Base-by-base conservation (phyloP, 2,888 invertebrate genomes). In the Acronicta leporina region DNA sequence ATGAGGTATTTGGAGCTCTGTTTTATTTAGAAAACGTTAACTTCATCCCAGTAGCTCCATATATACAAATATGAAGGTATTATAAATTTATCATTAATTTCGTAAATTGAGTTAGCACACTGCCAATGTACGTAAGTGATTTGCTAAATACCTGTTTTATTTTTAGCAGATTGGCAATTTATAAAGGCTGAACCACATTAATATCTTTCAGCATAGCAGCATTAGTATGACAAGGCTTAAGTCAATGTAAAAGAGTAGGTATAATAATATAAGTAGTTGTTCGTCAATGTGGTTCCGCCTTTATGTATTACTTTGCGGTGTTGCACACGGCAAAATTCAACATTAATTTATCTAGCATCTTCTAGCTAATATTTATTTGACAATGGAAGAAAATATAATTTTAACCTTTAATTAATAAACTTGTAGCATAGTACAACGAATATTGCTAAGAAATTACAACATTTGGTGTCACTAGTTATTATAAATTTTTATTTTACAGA, bases 331-430 rank as follows among this genome's bases (percentile, higher is more conserved):
- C 25, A 56, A 44, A 52, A 13, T 46, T 51, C 43, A 33, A 48
- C 38, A 57, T 58, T 55, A 68, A 65, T 66, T 75, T 54, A 75
- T 62, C 76, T 83, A 82, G 77, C 77, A 80, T 43, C 60, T 65
- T 74, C 80, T 83, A 82, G 60, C 68, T 73, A 73, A 33, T 33
- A 56, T 53, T 51, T 49, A 59, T 62, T 65, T 78, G 76, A 77
- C 66, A 77, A 60, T 84, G 85, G 84, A 84, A 84, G 84, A 82
- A 67, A 71, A 56, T 63, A n/a, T 35, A 13, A 11, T 38, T 38
- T 38, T 65, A 53, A 66, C 30, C 41, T 73, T 62, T 43, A 25
- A 57, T 54, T 38, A 27, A 65, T 60, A 63, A 38, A 62, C 54
- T 53, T 53, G 55, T 65, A 70, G 42, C 47, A 66, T 55, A 33